Conservation (phyloP, 2,888 invertebrate genomes). For the Agonopterix subpropinquella region DNA sequence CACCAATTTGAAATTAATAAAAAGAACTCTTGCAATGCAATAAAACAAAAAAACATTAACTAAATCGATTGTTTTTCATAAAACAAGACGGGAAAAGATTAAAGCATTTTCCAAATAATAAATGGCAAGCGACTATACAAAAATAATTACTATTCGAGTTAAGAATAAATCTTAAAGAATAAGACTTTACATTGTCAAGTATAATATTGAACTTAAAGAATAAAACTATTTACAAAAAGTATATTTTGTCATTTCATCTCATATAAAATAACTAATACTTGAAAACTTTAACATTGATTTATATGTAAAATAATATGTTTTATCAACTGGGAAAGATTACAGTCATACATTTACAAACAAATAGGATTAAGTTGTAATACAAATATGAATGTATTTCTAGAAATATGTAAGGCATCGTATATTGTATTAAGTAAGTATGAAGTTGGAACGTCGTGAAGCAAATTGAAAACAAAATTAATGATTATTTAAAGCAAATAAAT, state of each 20-base stretch:
- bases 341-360: too few species aligned
- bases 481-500: too few species aligned
- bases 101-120: constrained; percentile 5
- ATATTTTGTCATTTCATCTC: constrained; percentile 1
- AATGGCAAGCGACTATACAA: constrained; percentile 50
- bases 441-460: too few species aligned
- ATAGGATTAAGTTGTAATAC: too few species aligned
- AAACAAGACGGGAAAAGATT: constrained; percentile 10
- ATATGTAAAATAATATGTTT: too few species aligned
- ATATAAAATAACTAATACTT: neutral
- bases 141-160: constrained; percentile 38
- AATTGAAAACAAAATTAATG: too few species aligned
- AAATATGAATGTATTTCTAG: too few species aligned
- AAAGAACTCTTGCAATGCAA: neutral
- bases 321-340: too few species aligned
- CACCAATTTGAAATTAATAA: constrained; percentile 1
- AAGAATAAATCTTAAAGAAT: constrained; percentile 1
- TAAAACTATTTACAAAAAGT: constrained; percentile 3
- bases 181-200: neutral
- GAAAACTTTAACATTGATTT: neutral
- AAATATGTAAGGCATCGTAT: too few species aligned
- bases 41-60: constrained; percentile 7
- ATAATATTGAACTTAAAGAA: constrained; percentile 9
- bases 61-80: constrained; percentile 18
- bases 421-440: too few species aligned